Evolutionary conservation across 2,888 invertebrate genomes (phyloP), one percentile per base, ranked within the genome.

Genomic region (Embidobia sp.): DNA sequence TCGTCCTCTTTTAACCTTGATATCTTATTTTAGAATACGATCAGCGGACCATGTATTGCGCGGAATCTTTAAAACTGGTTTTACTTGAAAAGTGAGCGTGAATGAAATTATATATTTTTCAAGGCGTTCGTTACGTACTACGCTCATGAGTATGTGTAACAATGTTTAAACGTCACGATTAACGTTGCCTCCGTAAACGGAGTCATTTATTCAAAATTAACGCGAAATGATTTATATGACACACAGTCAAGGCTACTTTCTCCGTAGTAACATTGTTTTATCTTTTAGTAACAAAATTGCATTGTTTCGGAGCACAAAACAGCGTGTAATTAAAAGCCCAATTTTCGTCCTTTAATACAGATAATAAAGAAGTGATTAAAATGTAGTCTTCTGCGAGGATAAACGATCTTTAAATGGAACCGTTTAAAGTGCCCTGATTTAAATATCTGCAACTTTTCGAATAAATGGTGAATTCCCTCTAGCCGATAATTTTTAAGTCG

Each of bases 11-110:
- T 61, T 48, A 37, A 53, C 76, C 76, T 76, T 76, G 64, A 64
- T 64, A 51, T 76, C 76, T 70, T 76, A 69, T 70, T 76, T 70
- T 76, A 70, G 69, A 49, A 63, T 66, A 51, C 44, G 66, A 66
- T 73, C 51, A 66, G 22, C 51, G 66, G 66, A 51, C 49, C 66
- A 51, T 64, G 49, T 49, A 46, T 31, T 51, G 53, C 55, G 19
- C 29, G 3, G 37, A 69, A 63, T 26, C 75, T 55, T 63, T 61
- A 42, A 57, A 75, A 75, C 74, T 67, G 63, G 63, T 69, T 75
- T 73, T 59, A 66, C 73, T 73, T 73, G 73, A 59, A 73, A 66
- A 73, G 64, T 73, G 66, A 73, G 57, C 51, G 73, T 59, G 59
- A 66, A 73, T 66, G 66, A 73, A 66, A 73, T 66, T 59, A 66